Conservation (phyloP, 2,888 invertebrate genomes). For the Miltochrista miniata region DNA sequence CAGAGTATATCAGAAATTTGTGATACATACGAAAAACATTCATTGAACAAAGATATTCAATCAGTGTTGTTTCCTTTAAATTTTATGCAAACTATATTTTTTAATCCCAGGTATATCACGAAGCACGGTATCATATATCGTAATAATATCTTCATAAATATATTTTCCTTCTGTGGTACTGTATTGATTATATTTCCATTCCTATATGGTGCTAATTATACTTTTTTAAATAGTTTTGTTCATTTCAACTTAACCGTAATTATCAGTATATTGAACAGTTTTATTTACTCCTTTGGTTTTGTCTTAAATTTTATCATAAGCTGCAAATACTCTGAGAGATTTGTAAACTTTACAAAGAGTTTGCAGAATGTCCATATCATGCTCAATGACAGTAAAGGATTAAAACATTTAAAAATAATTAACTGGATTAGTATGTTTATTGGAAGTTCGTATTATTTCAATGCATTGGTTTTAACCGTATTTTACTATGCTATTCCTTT, state of each 20-base stretch:
- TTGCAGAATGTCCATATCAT: constrained; percentile 11
- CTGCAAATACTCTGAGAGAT: not conserved
- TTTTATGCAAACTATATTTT: constrained; percentile 10
- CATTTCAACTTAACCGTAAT: not conserved
- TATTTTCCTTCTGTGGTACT: not conserved
- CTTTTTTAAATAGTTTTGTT: not conserved
- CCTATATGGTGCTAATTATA: not conserved
- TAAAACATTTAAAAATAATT: not conserved
- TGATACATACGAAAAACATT: not conserved
- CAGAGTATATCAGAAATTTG: constrained; percentile 26
- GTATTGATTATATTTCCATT: not conserved
- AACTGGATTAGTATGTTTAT: constrained; percentile 3
- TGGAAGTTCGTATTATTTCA: not conserved
- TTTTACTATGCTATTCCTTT: not conserved
- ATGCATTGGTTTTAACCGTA: not conserved
- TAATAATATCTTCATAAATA: constrained; percentile 1
- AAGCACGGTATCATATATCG: constrained; percentile 4
- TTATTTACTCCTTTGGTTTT: not conserved
- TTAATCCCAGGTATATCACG: constrained; percentile 15
- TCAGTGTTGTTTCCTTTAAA: constrained; percentile 15
- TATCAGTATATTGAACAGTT: not conserved
- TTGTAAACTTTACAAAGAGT: constrained; percentile 6
- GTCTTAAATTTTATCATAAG: constrained; percentile 4
- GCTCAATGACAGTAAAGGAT: not conserved
- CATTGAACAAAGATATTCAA: constrained; percentile 10